phyloP scores from a whole-genome alignment of 1,140 invertebrate species.

The Nasonia longicornis region DNA sequence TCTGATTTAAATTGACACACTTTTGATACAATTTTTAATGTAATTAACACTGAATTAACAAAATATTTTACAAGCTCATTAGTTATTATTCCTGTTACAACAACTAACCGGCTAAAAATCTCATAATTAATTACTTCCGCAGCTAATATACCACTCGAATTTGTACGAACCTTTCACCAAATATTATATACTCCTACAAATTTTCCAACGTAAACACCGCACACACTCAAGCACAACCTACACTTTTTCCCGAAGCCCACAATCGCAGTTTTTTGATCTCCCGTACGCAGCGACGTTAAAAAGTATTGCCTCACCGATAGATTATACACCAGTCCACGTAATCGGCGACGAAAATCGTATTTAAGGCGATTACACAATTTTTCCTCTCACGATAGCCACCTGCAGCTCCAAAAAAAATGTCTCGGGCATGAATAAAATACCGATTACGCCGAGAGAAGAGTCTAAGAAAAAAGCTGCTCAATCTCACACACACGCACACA shows the following conservation, averaged over 20 bases:
- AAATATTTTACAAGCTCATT: too few species aligned
- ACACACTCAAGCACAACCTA: neutral
- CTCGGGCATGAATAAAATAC: neutral
- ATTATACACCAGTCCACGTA: neutral
- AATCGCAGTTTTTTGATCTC: neutral
- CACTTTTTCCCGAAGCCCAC: neutral
- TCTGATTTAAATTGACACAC: too few species aligned
- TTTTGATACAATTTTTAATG: too few species aligned
- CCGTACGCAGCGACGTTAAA: neutral
- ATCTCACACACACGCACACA: neutral
- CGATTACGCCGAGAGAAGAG: neutral
- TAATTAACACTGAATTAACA: too few species aligned
- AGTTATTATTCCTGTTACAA: too few species aligned
- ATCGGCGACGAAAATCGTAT: neutral
- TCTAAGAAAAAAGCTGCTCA: neutral
- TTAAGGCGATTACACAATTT: constrained; percentile 22
- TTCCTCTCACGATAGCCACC: constrained; percentile 2
- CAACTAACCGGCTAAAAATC: too few species aligned
- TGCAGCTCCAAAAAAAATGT: constrained; percentile 2
- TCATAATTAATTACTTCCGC: too few species aligned
- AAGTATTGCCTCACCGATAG: neutral
- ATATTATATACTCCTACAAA: too few species aligned
- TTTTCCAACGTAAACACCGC: too few species aligned
- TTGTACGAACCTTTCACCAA: too few species aligned
- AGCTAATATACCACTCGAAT: too few species aligned